A percentile compares a stretch with the other conserved stretches of the same genome.
Conservation (phyloP, 1,140 invertebrate species). For the Acromyrmex charruanus region DNA sequence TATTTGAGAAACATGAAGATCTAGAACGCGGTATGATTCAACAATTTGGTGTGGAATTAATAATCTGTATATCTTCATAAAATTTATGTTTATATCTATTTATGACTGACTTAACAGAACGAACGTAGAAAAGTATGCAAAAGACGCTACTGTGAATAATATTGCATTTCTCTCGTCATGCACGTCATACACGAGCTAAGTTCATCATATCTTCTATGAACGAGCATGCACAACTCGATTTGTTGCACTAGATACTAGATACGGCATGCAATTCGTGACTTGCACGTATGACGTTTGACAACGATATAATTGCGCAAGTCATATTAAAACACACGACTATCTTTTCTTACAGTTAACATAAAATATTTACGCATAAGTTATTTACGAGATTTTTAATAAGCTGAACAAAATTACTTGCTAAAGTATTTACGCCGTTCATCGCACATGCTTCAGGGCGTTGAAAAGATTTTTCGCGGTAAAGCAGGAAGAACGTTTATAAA, state of each 20-base stretch:
- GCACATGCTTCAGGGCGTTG: neutral
- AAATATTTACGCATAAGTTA: neutral
- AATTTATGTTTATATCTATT: too few relatives aligned
- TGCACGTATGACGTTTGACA: conserved; percentile 44
- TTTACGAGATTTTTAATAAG: conserved; percentile 24
- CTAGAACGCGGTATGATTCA: neutral
- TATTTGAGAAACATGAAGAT: neutral
- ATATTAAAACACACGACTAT: conserved; percentile 38
- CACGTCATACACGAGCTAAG: conserved; percentile 47
- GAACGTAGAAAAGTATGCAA: neutral
- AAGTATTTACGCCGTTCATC: neutral
- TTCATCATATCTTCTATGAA: conserved; percentile 67
- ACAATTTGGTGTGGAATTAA: neutral
- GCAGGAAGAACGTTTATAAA: conserved; percentile 74
- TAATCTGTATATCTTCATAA: neutral
- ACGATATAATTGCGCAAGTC: conserved; percentile 62
- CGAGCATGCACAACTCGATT: conserved; percentile 66
- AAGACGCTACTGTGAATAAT: conserved; percentile 35
- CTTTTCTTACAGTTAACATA: conserved; percentile 7
- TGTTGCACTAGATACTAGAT: conserved; percentile 35
- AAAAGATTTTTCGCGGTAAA: conserved; percentile 66
- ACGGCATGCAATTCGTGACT: conserved; percentile 69
- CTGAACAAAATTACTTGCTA: conserved; percentile 15
- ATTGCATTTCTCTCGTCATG: conserved; percentile 64
- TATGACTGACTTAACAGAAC: neutral